Conservation (phyloP, 23 tunicate genomes). For the Clavelina lepadiformis region DNA sequence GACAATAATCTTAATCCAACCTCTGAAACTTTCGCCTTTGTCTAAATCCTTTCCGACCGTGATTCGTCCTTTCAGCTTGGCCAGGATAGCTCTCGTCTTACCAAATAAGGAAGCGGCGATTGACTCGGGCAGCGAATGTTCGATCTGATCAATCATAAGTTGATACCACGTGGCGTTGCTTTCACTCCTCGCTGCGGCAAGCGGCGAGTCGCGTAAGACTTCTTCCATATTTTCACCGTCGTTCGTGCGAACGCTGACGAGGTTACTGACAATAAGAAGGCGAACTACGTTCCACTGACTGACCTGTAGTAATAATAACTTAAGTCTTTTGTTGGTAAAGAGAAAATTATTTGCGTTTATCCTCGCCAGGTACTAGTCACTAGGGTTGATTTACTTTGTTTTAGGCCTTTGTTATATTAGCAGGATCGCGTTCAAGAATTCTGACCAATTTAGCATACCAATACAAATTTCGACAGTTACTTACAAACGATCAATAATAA, state of each 20-base stretch:
- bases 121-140: too few relatives aligned
- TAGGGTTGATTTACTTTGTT: too few relatives aligned
- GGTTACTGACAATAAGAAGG: slow-evolving; percentile 42
- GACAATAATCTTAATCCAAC: slow-evolving; percentile 1
- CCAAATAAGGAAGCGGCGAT: neutral
- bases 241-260: slow-evolving; percentile 34
- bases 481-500: neutral
- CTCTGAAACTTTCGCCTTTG: slow-evolving; percentile 14
- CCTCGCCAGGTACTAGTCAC: too few relatives aligned
- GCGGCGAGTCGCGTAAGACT: slow-evolving; percentile 19
- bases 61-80: slow-evolving; percentile 15
- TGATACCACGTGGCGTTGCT: too few relatives aligned
- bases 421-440: too few relatives aligned
- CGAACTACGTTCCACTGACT: slow-evolving; percentile 41
- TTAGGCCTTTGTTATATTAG: too few relatives aligned
- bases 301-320: neutral
- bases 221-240: slow-evolving; percentile 41
- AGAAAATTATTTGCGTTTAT: neutral
- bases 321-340: neutral
- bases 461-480: neutral
- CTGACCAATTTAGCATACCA: neutral
- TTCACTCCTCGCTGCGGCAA: too few relatives aligned
- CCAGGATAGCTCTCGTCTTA: slow-evolving; percentile 31
- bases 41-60: slow-evolving; percentile 24
- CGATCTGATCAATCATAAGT: too few relatives aligned